Base-by-base conservation (phyloP, 2,797 vertebrate species). In the Agapornis canus region DNA sequence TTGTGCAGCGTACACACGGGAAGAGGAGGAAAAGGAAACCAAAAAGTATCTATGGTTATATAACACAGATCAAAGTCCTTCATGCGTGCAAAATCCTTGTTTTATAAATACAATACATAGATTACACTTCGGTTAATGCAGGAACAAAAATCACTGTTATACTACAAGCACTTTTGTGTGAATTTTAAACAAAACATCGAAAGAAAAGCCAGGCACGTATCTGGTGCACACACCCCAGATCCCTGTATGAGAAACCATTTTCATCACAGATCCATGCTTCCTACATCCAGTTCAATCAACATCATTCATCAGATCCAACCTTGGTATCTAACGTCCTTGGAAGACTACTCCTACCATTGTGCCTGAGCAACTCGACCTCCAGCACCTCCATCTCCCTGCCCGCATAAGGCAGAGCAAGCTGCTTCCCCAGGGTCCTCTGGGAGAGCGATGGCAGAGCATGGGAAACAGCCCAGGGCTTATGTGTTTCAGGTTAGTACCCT, bases 381-480 rank as follows among this genome's bases (percentile, higher is more conserved):
- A 39, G 22, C 40, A 77, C 19, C 61, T 68, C 65, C 19, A 27
- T 4, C 4, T 23, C 9, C 14, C 13, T 15, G 66, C 15, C 8
- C 5, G 5, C 3, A 7, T 31, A 21, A 77, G 12, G 39, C 25
- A 78, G 27, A 59, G 60, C 3, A 3, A 0, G 4, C 22, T 45
- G 43, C 42, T 76, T 61, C 61, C 26, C 9, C 19, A 9, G 15
- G 11, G 6, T 45, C 19, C 29, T 45, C 42, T 4, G 19, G 20
- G 17, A 91, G 4, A 82, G 54, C 0, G 0, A 6, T 39, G 51
- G 31, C 10, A 14, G 52, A 88, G 52, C 11, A 31, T 0, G 1
- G 39, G n/a, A 45, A 66, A 25, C 13, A 31, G 39, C 40, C 15
- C 60, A 70, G 39, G 60, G 20, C 5, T 76, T 21, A 20, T 0